Conservation (phyloP, 2,888 invertebrate species). For the Didymodactylos carnosus region DNA sequence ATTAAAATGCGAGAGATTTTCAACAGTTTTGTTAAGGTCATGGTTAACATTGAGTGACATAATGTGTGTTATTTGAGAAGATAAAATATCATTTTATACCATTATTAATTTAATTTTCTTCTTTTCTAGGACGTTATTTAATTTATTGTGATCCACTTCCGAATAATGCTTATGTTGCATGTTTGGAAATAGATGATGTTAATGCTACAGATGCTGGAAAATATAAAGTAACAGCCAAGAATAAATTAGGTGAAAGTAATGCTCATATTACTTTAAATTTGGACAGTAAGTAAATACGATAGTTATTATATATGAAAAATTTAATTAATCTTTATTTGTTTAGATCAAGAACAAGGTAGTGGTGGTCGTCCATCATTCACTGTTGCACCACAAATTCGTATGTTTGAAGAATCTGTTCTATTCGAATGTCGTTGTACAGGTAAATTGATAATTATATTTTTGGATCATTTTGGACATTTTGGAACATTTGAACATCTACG, state of each 20-base stretch:
- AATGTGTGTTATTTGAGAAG: too few relatives aligned
- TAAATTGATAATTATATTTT: too few relatives aligned
- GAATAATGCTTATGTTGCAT: slow-evolving; percentile 6
- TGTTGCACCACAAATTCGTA: slow-evolving; percentile 5
- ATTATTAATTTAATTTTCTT: background rate
- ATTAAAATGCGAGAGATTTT: too few relatives aligned
- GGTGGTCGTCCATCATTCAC: slow-evolving; percentile 8
- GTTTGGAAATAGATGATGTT: slow-evolving; percentile 38
- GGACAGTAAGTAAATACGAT: slow-evolving; percentile 39
- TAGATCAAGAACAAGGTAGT: background rate
- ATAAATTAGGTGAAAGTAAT: slow-evolving; percentile 74
- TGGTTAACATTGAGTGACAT: too few relatives aligned
- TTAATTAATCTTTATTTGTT: background rate
- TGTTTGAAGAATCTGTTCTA: slow-evolving; percentile 9
- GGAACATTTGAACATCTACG: too few relatives aligned
- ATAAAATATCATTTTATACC: background rate
- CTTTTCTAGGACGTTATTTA: slow-evolving; percentile 1
- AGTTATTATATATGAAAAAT: too few relatives aligned
- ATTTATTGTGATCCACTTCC: slow-evolving; percentile 13
- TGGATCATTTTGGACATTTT: too few relatives aligned
- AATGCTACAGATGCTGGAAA: slow-evolving; percentile 62
- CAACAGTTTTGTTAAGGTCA: too few relatives aligned
- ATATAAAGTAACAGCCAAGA: slow-evolving; percentile 77
- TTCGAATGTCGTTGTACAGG: slow-evolving; percentile 6
- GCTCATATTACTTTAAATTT: slow-evolving; percentile 91